phyloP scores from a whole-genome alignment of 2,888 invertebrate species.

The Unio delphinus region DNA sequence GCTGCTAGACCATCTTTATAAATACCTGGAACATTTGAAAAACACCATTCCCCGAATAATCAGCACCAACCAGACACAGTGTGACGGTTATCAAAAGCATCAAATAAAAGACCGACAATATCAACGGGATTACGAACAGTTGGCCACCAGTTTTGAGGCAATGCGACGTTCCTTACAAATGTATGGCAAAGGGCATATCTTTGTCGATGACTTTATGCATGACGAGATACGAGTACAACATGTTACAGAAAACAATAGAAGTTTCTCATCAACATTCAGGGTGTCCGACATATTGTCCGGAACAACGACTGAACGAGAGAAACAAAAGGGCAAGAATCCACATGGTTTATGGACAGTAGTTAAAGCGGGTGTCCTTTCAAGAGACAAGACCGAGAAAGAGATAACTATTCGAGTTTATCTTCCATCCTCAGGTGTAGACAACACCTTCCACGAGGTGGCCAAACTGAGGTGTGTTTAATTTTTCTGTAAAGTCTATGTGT shows the following conservation, averaged over 20 bases:
- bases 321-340: constrained; percentile 5
- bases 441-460: constrained; percentile 50
- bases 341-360: constrained; percentile 41
- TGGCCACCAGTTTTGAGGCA: constrained; percentile 41
- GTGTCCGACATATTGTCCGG: constrained; percentile 10
- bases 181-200: constrained; percentile 43
- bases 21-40: constrained; percentile 23
- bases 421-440: constrained; percentile 32
- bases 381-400: constrained; percentile 16
- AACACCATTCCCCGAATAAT: constrained; percentile 44
- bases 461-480: constrained; percentile 43
- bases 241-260: constrained; percentile 10
- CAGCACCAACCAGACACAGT: constrained; percentile 38
- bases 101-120: constrained; percentile 25
- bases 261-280: constrained; percentile 18
- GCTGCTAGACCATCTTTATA: constrained; percentile 32
- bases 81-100: constrained; percentile 37
- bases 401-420: constrained; percentile 47
- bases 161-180: constrained; percentile 39
- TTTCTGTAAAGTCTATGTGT: too few relatives aligned
- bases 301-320: neutral
- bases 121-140: constrained; percentile 31
- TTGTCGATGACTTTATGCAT: constrained; percentile 41
- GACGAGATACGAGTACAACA: constrained; percentile 31
- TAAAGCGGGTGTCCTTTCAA: constrained; percentile 26